These are phyloP conservation scores for Euura lappo DNA, from an alignment of 1,140 invertebrate species.

Conservation along the genomic window DNA sequence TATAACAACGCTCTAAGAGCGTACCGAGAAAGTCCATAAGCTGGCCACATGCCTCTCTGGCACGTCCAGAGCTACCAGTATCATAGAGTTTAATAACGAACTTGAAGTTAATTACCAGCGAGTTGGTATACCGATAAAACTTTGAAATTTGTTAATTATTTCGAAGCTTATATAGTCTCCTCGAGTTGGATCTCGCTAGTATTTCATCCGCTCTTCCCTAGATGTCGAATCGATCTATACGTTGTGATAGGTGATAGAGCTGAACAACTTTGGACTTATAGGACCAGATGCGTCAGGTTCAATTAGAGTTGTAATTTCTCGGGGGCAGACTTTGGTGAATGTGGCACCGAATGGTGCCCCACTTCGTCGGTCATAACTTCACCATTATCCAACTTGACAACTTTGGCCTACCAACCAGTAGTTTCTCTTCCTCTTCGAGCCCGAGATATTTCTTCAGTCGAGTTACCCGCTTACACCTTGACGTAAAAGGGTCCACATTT, in stretches of 20 bases:
- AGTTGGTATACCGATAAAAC: not conserved
- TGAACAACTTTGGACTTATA: too few species aligned
- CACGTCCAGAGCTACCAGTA: not conserved
- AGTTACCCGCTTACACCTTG: conserved; percentile 9
- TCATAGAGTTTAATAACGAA: conserved; percentile 4
- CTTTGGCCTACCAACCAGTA: not conserved
- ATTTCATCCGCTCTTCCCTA: too few species aligned
- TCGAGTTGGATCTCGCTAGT: too few species aligned
- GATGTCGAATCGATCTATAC: too few species aligned
- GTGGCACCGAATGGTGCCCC: not conserved
- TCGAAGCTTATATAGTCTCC: not conserved
- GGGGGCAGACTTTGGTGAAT: not conserved
- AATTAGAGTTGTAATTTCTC: conserved; percentile 7
- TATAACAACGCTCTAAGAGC: not conserved
- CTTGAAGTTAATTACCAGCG: conserved; percentile 2
- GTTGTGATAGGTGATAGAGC: too few species aligned
- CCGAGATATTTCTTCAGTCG: not conserved
- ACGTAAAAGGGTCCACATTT: conserved; percentile 13
- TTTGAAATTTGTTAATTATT: conserved; percentile 8
- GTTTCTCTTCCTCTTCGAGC: conserved; percentile 11
- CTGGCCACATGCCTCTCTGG: not conserved
- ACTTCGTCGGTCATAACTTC: conserved; percentile 9
- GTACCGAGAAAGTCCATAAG: not conserved
- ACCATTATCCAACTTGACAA: conserved; percentile 12
- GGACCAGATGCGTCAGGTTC: conserved; percentile 2